phyloP scores from a whole-genome alignment of 2,113 vertebrate species.

The Orientallactaga bullata region DNA sequence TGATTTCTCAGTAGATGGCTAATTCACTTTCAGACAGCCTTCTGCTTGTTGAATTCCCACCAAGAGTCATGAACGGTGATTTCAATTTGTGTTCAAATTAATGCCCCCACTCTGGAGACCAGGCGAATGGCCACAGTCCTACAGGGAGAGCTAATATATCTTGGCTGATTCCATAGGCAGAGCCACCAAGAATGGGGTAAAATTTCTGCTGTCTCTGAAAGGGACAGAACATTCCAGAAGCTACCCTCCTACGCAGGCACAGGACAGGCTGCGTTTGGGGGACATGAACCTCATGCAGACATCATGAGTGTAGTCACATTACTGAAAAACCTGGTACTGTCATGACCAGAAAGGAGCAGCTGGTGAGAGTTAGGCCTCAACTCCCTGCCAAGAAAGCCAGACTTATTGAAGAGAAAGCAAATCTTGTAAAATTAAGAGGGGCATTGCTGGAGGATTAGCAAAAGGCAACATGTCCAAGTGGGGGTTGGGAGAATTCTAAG shows the following conservation, averaged over 20 bases:
- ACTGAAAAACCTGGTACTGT: neutral
- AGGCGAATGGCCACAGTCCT: neutral
- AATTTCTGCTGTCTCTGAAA: neutral
- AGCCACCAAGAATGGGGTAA: neutral
- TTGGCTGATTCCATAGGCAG: neutral
- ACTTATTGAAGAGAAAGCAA: too few species aligned
- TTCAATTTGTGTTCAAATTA: constrained; percentile 64
- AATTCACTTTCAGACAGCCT: constrained; percentile 22
- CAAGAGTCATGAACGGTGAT: neutral
- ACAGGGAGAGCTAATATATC: constrained; percentile 38
- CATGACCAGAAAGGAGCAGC: neutral
- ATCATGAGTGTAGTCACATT: too few species aligned
- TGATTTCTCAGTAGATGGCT: constrained; percentile 74
- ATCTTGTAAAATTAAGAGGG: neutral
- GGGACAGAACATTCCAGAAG: neutral
- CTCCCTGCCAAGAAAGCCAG: neutral
- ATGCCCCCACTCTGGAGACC: constrained; percentile 32
- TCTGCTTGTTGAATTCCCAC: constrained; percentile 64
- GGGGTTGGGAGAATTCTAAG: fast-evolving
- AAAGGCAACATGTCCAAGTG: fast-evolving
- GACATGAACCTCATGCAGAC: neutral
- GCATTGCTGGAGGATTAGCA: too few species aligned
- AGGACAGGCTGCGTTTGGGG: neutral
- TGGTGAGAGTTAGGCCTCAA: fast-evolving
- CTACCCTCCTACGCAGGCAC: neutral